Evolutionary conservation across 2,113 vertebrate genomes (phyloP).

Genomic region (Paradisaea rubra): DNA sequence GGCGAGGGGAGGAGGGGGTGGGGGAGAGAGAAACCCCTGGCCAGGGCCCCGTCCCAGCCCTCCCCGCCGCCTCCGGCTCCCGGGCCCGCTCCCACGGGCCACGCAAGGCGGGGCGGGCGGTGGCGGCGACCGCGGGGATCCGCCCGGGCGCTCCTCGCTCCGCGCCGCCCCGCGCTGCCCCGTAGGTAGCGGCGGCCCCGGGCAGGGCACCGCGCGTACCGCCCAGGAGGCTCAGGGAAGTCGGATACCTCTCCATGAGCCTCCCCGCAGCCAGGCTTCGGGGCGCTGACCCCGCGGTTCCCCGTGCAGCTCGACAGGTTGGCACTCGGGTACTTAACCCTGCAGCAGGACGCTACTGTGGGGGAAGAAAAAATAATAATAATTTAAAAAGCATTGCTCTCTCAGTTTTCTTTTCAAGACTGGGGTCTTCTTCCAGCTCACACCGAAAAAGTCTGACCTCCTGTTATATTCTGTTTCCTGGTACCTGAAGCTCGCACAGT

Average conservation of each 20-base stretch:
- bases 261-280: background rate
- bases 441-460: background rate
- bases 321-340: background rate
- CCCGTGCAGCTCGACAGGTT: background rate
- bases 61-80: background rate
- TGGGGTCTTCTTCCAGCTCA: background rate
- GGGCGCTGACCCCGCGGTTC: background rate
- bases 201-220: background rate
- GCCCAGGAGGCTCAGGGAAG: background rate
- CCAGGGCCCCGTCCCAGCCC: background rate
- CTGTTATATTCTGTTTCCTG: no score
- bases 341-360: background rate
- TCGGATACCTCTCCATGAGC: background rate
- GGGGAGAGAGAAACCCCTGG: conserved; percentile 4
- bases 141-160: background rate
- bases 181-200: background rate
- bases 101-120: background rate
- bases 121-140: background rate
- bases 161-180: background rate
- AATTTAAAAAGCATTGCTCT: background rate
- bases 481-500: background rate
- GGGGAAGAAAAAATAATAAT: background rate
- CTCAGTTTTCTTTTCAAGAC: background rate
- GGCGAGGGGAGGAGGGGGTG: background rate
- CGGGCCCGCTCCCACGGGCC: background rate